Percentiles rank a stretch among this genome's conserved stretches.
These are phyloP conservation scores for Andrena flavipes DNA, from an alignment of 2,888 invertebrate species.

Conservation along the genomic window DNA sequence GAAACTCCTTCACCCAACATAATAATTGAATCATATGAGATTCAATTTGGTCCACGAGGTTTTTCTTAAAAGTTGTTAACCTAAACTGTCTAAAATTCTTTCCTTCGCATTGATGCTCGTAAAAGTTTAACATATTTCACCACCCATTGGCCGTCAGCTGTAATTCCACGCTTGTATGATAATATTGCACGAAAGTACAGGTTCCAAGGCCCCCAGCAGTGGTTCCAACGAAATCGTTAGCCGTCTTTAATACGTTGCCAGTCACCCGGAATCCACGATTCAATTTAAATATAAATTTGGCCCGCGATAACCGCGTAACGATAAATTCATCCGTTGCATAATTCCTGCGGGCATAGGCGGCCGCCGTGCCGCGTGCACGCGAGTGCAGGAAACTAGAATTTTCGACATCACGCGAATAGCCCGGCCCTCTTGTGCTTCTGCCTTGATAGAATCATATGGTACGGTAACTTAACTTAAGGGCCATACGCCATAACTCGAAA, in stretches of 20 bases:
- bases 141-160: constrained; percentile 14
- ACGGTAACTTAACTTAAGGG: constrained; percentile 56
- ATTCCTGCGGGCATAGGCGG: not conserved
- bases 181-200: constrained; percentile 23
- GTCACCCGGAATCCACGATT: constrained; percentile 19
- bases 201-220: not conserved
- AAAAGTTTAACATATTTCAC: constrained; percentile 1
- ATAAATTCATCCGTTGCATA: constrained; percentile 21
- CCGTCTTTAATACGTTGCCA: constrained; percentile 23
- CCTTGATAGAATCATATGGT: constrained; percentile 52
- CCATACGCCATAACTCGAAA: constrained; percentile 58
- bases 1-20: too few species aligned
- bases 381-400: constrained; percentile 31
- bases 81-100: not conserved
- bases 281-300: constrained; percentile 23
- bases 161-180: constrained; percentile 17
- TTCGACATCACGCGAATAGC: constrained; percentile 31
- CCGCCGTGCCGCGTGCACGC: constrained; percentile 10
- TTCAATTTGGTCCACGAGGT: too few species aligned
- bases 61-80: too few species aligned
- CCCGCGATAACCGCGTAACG: constrained; percentile 22
- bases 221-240: constrained; percentile 21
- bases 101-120: not conserved
- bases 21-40: too few species aligned
- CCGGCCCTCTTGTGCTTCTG: constrained; percentile 10